Conservation (phyloP, 2,797 vertebrate genomes). For the Tenualosa ilisha region DNA sequence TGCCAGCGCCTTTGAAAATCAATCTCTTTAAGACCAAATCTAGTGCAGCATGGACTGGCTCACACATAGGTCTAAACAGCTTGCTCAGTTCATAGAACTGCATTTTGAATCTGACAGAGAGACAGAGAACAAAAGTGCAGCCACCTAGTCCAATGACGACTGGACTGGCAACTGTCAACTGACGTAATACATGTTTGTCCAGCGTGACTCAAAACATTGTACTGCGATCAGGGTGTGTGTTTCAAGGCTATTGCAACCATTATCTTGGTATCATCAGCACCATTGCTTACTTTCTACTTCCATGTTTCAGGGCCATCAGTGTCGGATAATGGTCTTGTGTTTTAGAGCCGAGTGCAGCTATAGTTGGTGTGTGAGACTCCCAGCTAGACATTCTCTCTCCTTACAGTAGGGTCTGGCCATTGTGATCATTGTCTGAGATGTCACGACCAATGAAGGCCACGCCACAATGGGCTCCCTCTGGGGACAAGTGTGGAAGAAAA, state of each 20-base stretch:
- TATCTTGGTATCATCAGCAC: background rate
- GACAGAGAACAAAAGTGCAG: too few species aligned
- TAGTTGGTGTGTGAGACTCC: background rate
- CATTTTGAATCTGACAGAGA: too few species aligned
- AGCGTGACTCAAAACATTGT: background rate
- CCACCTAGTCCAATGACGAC: too few species aligned
- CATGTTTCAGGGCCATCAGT: background rate
- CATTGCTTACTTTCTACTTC: background rate
- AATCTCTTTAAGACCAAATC: background rate
- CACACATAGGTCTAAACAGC: background rate
- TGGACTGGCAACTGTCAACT: too few species aligned
- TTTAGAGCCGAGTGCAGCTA: background rate
- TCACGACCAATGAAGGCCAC: background rate
- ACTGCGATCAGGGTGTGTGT: background rate
- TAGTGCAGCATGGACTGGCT: background rate
- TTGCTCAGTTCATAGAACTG: background rate
- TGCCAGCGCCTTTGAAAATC: background rate
- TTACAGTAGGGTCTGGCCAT: background rate
- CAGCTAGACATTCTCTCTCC: background rate
- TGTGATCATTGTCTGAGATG: conserved; percentile 27
- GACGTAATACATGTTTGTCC: background rate
- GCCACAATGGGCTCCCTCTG: background rate
- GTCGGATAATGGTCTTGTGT: background rate
- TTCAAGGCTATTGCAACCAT: background rate
- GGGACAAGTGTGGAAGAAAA: background rate